phyloP scores from a whole-genome alignment of 2,888 invertebrate genomes.

The Pandemis corylana region DNA sequence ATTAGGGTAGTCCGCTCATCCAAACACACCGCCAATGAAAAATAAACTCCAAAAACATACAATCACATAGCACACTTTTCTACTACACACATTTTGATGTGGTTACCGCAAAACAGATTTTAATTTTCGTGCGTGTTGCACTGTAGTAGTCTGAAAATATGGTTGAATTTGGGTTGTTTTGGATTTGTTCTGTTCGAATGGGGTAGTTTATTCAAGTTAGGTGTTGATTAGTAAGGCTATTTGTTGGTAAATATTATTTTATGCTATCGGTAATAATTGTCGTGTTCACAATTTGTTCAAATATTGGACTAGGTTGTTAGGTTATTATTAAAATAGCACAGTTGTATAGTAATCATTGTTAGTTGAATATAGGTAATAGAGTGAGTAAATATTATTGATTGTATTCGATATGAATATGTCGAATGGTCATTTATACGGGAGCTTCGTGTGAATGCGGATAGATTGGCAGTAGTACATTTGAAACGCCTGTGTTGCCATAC shows the following conservation, averaged over 20 bases:
- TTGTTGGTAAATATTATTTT: conserved; percentile 38
- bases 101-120: not conserved
- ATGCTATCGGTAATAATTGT: conserved; percentile 12
- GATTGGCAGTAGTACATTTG: too few species aligned
- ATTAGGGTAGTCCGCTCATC: conserved; percentile 31
- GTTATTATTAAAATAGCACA: not conserved
- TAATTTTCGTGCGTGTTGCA: not conserved
- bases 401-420: too few species aligned
- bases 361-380: too few species aligned
- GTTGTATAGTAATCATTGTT: too few species aligned
- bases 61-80: not conserved
- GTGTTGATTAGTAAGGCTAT: conserved; percentile 34
- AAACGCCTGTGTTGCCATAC: too few species aligned
- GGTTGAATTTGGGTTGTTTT: not conserved
- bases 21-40: not conserved
- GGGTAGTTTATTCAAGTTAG: conserved; percentile 22
- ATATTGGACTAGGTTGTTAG: conserved; percentile 3
- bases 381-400: too few species aligned
- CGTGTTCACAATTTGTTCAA: conserved; percentile 7
- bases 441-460: too few species aligned
- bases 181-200: not conserved
- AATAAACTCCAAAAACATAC: not conserved
- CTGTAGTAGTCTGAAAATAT: not conserved
- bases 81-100: not conserved
- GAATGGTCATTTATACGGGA: too few species aligned